Conservation (phyloP, 1,140 invertebrate genomes). For the Pogonus chalceus region DNA sequence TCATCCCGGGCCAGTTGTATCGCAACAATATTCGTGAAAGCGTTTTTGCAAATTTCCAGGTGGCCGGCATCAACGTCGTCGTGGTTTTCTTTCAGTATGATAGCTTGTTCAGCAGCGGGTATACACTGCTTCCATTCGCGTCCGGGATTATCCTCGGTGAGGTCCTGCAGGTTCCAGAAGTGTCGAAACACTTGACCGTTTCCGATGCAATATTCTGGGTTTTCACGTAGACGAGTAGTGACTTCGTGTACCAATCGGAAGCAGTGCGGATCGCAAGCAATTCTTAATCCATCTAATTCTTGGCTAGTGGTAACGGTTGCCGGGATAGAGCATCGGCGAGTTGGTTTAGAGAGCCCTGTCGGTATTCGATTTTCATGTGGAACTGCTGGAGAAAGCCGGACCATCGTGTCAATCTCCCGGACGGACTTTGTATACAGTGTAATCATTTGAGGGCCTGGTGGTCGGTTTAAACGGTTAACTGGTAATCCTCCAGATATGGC, state of each 20-base stretch:
- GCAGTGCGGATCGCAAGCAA: background rate
- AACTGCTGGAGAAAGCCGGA: conserved; percentile 19
- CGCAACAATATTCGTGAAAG: background rate
- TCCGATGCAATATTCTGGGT: conserved; percentile 16
- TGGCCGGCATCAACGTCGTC: conserved; percentile 19
- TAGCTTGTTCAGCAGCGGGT: conserved; percentile 1
- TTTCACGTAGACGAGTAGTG: conserved; percentile 9
- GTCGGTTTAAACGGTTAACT: conserved; percentile 35
- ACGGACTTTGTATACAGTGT: conserved; percentile 25
- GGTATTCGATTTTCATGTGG: conserved; percentile 18
- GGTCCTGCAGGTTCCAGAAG: conserved; percentile 14
- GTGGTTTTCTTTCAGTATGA: conserved; percentile 18
- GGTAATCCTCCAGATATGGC: conserved; percentile 29
- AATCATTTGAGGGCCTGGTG: conserved; percentile 34
- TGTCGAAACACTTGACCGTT: conserved; percentile 24
- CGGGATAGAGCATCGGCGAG: conserved; percentile 20
- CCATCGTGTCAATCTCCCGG: conserved; percentile 20
- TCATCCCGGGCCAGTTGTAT: conserved; percentile 24
- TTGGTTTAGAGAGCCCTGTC: conserved; percentile 19
- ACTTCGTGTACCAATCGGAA: conserved; percentile 6
- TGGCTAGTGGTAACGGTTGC: conserved; percentile 8
- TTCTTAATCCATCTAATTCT: background rate
- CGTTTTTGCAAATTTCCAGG: conserved; percentile 21
- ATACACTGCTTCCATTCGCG: conserved; percentile 14
- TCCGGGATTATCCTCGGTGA: conserved; percentile 3